A percentile compares a stretch with the other conserved stretches of the same genome.
Conservation (phyloP, 2,888 invertebrate species). For the Apamea epomidion region DNA sequence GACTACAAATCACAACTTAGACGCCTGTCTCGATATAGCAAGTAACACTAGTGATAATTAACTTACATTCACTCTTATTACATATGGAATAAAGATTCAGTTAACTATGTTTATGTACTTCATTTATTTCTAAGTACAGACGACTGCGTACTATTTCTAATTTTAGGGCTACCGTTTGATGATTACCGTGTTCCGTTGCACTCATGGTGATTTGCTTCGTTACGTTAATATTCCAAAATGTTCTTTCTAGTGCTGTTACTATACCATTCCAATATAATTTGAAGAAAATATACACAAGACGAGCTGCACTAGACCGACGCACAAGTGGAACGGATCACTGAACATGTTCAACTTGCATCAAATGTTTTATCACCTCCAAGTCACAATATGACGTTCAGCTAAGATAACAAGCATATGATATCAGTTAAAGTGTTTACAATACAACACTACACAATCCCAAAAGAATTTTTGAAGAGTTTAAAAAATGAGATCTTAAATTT, state of each 20-base stretch:
- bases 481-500: slow-evolving; percentile 88
- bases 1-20: slow-evolving; percentile 87
- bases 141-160: slow-evolving; percentile 75
- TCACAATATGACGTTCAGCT: slow-evolving; percentile 52
- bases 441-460: slow-evolving; percentile 58
- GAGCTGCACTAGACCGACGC: slow-evolving; percentile 42
- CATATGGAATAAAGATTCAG: slow-evolving; percentile 85
- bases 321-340: slow-evolving; percentile 66
- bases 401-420: slow-evolving; percentile 57
- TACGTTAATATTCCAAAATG: slow-evolving; percentile 42
- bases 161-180: slow-evolving; percentile 68
- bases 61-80: slow-evolving; percentile 85
- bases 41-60: slow-evolving; percentile 84
- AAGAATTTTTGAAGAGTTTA: slow-evolving; percentile 65
- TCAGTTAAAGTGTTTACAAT: slow-evolving; percentile 61
- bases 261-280: slow-evolving; percentile 28
- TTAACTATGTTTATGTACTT: slow-evolving; percentile 87
- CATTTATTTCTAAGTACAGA: slow-evolving; percentile 83
- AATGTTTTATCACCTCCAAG: slow-evolving; percentile 51
- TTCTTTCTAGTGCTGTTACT: slow-evolving; percentile 46
- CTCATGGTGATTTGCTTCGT: slow-evolving; percentile 59
- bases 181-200: slow-evolving; percentile 69
- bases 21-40: slow-evolving; percentile 80
- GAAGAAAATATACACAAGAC: slow-evolving; percentile 39
- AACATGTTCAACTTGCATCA: slow-evolving; percentile 58